Evolutionary conservation across 2,888 invertebrate genomes (phyloP), one percentile per base, ranked within the genome.

Genomic region (Timema cristinae): DNA sequence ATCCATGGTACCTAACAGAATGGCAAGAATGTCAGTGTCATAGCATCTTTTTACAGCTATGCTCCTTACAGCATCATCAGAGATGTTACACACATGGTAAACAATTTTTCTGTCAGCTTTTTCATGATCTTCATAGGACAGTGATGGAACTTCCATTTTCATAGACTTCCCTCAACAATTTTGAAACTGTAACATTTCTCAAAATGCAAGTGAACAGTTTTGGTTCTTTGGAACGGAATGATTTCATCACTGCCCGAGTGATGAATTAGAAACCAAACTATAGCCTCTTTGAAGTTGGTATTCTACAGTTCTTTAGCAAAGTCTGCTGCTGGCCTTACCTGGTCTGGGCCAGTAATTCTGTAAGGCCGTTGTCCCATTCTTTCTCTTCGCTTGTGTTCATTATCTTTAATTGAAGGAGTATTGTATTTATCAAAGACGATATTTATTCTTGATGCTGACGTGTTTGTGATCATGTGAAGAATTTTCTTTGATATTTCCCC

Each of bases 81-180:
- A n/a, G 13, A 77, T 72, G 56, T 71, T 75, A 67, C 77, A 76
- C 48, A 73, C 69, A 71, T 71, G 71, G 73, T 68, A 77, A 56
- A 74, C 73, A 15, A 75, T 77, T 72, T 77, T 77, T 9, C 76
- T 77, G 72, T 77, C 77, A 32, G 77, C 77, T 73, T 78, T 76
- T 74, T 77, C 76, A 59, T 78, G 77, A 47, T 74, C 71, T 47
- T 50, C 63, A 67, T 75, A 76, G 8, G 69, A 15, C 32, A 49
- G 7, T 7, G 15, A n/a, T 8, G n/a, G 7, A 48, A 7, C 67
- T 10, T 15, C 8, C n/a, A 47, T 47, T 15, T 32, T 16, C 11
- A 11, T 6, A 67, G 16, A 10, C n/a, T 67, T 47, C 11, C 47
- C 7, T 15, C 47, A 7, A 48, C 48, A 8, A 7, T 6, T 15